A percentile compares a stretch with the other conserved stretches of the same genome.
Conservation (phyloP, 2,888 invertebrate species). For the Clostera curtula region DNA sequence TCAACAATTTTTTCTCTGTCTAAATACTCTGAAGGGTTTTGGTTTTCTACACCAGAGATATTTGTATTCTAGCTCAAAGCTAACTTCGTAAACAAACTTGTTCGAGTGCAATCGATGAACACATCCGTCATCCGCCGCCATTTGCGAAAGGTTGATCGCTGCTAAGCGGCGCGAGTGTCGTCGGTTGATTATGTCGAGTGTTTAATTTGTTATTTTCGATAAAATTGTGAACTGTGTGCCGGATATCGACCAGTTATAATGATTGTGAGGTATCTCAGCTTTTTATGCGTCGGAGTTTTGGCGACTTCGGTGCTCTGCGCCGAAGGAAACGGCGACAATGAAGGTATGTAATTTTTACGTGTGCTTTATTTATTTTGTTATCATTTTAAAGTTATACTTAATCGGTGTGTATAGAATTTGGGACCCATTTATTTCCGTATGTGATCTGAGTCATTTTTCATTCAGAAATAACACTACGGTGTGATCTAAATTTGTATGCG, state of each 20-base stretch:
- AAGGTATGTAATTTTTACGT: conserved; percentile 54
- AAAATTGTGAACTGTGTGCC: conserved; percentile 63
- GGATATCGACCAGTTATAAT: conserved; percentile 59
- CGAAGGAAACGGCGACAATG: conserved; percentile 69
- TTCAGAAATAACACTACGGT: conserved; percentile 21
- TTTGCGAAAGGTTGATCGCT: conserved; percentile 70
- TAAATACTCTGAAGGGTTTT: conserved; percentile 10
- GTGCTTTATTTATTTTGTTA: conserved; percentile 47
- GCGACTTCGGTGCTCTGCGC: conserved; percentile 61
- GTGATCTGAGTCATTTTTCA: conserved; percentile 19
- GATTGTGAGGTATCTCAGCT: conserved; percentile 72
- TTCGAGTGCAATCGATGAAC: conserved; percentile 69
- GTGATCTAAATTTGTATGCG: conserved; percentile 18
- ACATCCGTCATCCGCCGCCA: conserved; percentile 74
- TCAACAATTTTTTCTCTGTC: not conserved
- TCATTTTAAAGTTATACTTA: conserved; percentile 22
- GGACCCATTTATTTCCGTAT: conserved; percentile 22
- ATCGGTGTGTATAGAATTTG: conserved; percentile 21
- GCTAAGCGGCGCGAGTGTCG: conserved; percentile 63
- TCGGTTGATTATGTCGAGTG: conserved; percentile 66
- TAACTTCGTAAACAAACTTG: conserved; percentile 44
- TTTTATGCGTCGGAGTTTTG: conserved; percentile 68
- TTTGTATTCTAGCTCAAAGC: conserved; percentile 15
- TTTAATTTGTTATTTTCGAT: conserved; percentile 58
- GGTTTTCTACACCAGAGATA: too few species aligned